These are phyloP conservation scores for Limonius californicus DNA, from an alignment of 1,140 invertebrate species.

Conservation along the genomic window DNA sequence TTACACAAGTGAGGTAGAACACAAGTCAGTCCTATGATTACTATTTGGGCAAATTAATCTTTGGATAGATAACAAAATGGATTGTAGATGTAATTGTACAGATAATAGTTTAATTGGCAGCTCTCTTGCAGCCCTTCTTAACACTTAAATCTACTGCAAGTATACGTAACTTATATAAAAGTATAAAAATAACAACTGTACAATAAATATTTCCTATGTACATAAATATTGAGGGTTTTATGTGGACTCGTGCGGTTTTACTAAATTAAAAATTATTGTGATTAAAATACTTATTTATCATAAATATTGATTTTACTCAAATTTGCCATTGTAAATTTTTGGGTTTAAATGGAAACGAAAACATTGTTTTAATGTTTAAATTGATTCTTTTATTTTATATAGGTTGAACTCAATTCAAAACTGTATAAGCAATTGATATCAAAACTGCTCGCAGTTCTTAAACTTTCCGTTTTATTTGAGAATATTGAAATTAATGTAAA, in stretches of 20 bases:
- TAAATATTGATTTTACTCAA: too few relatives aligned
- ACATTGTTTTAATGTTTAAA: too few relatives aligned
- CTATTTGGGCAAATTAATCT: conserved; percentile 28
- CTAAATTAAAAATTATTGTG: too few relatives aligned
- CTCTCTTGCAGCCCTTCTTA: too few relatives aligned
- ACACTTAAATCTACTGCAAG: too few relatives aligned
- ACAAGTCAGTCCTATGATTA: conserved; percentile 44
- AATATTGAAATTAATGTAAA: too few relatives aligned
- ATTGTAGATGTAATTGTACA: conserved; percentile 13
- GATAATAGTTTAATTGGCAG: conserved; percentile 18
- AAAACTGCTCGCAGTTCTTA: too few relatives aligned
- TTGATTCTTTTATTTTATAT: too few relatives aligned
- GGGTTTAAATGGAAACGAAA: too few relatives aligned
- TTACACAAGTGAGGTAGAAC: conserved; percentile 45
- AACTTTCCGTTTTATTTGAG: too few relatives aligned
- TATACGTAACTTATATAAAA: conserved; percentile 13
- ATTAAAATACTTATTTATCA: too few relatives aligned
- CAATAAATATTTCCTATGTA: conserved; percentile 23
- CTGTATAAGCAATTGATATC: conserved; percentile 18
- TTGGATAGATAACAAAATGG: conserved; percentile 21
- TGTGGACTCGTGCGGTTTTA: neutral
- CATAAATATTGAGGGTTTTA: conserved; percentile 3
- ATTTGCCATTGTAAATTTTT: too few relatives aligned
- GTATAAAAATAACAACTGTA: conserved; percentile 16
- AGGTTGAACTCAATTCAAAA: neutral